These are phyloP conservation scores for Florisuga fusca DNA, from an alignment of 2,797 vertebrate genomes.

Conservation along the genomic window DNA sequence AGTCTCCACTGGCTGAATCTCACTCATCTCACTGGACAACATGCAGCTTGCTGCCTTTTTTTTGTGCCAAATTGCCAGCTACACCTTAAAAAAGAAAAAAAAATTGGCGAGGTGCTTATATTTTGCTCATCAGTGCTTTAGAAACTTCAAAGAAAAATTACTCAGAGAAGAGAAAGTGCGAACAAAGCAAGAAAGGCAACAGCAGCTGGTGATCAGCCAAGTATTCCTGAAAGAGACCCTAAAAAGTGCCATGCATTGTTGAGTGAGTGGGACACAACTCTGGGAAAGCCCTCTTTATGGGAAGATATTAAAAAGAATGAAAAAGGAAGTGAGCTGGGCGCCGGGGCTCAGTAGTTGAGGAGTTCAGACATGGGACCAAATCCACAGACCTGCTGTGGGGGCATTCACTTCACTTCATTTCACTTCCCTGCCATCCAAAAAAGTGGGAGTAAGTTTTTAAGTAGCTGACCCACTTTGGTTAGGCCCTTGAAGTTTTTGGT, in stretches of 20 bases:
- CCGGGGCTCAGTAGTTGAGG: not conserved
- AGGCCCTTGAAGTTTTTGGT: slow-evolving; percentile 11
- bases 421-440: not conserved
- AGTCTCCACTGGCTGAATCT: accelerated
- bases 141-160: slow-evolving; percentile 10
- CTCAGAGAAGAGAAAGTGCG: not conserved
- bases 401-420: not conserved
- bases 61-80: not conserved
- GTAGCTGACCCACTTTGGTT: not conserved
- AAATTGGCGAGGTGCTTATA: not conserved
- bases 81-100: not conserved
- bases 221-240: not conserved
- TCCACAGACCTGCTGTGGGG: not conserved
- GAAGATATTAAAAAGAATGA: not conserved
- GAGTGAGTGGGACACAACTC: not conserved
- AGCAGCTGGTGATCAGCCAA: slow-evolving; percentile 33
- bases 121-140: not conserved
- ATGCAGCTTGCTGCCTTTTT: not conserved
- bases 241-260: not conserved
- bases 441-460: not conserved
- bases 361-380: not conserved
- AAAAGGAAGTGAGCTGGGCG: not conserved
- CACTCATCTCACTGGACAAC: accelerated
- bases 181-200: slow-evolving; percentile 30
- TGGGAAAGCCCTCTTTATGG: not conserved